These are phyloP conservation scores for Dolichopus griseipennis DNA, from an alignment of 2,888 invertebrate genomes.

Conservation along the genomic window DNA sequence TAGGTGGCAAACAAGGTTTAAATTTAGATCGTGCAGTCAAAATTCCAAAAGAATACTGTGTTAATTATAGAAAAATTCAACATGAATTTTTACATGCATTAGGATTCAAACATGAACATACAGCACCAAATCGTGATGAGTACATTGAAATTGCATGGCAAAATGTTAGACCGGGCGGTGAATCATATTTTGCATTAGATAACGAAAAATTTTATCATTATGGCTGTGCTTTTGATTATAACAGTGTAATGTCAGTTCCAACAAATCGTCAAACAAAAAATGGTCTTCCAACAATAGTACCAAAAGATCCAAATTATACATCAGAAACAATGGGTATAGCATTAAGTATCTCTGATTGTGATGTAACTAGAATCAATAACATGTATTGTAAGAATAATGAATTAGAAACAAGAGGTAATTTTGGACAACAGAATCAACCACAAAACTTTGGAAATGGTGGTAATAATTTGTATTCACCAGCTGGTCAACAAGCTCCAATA, in stretches of 20 bases:
- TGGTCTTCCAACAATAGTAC: constrained; percentile 55
- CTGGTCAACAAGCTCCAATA: background rate
- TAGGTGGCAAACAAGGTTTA: background rate
- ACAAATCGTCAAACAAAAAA: constrained; percentile 62
- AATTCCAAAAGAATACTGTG: background rate
- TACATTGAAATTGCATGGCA: constrained; percentile 49
- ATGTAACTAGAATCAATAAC: background rate
- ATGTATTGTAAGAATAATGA: background rate
- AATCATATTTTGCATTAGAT: constrained; percentile 60
- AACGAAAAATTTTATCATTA: constrained; percentile 49
- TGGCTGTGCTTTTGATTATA: constrained; percentile 62
- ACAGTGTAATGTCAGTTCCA: constrained; percentile 72
- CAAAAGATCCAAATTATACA: constrained; percentile 28
- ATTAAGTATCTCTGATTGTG: background rate
- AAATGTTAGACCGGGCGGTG: constrained; percentile 47
- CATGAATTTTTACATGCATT: constrained; percentile 68
- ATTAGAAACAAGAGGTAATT: background rate
- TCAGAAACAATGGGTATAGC: background rate
- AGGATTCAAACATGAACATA: constrained; percentile 69
- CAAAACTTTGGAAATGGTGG: background rate
- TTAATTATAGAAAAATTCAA: constrained; percentile 47
- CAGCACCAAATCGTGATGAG: constrained; percentile 60
- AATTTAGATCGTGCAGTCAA: background rate
- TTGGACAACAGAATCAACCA: background rate
- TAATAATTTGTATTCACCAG: background rate